Evolutionary conservation across 2,113 vertebrate genomes (phyloP).

Genomic region (Pomatostomus ruficeps): DNA sequence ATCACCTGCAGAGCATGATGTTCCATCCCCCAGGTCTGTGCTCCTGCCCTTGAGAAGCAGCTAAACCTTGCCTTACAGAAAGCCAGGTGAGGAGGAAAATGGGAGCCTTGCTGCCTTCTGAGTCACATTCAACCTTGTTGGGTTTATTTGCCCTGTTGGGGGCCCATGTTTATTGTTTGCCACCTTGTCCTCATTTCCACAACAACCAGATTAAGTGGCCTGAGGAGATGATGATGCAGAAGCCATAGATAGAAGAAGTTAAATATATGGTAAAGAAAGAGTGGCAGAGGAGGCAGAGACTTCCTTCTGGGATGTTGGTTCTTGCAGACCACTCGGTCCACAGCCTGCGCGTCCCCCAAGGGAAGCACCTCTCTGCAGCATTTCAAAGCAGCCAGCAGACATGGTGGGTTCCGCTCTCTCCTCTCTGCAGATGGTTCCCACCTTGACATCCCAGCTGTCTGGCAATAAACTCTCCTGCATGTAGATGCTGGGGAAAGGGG

Average conservation of each 20-base stretch:
- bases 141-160: background rate
- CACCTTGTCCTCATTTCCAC: background rate
- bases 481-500: background rate
- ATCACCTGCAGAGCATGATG: background rate
- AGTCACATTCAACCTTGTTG: background rate
- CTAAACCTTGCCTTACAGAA: background rate
- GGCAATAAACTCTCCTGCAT: background rate
- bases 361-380: background rate
- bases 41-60: background rate
- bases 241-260: background rate
- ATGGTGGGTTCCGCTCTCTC: fast-evolving
- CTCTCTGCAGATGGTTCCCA: background rate
- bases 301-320: background rate
- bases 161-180: background rate
- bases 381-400: background rate
- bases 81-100: background rate
- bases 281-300: background rate
- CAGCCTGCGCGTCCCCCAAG: background rate
- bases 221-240: background rate
- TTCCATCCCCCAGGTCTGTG: background rate
- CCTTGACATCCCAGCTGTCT: background rate
- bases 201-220: background rate
- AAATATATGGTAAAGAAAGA: background rate
- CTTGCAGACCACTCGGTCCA: background rate
- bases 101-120: background rate